Evolutionary conservation across 30 jellyfish, hydroid and myxozoan species (phyloP).

Genomic region (Turritopsis dohrnii): DNA sequence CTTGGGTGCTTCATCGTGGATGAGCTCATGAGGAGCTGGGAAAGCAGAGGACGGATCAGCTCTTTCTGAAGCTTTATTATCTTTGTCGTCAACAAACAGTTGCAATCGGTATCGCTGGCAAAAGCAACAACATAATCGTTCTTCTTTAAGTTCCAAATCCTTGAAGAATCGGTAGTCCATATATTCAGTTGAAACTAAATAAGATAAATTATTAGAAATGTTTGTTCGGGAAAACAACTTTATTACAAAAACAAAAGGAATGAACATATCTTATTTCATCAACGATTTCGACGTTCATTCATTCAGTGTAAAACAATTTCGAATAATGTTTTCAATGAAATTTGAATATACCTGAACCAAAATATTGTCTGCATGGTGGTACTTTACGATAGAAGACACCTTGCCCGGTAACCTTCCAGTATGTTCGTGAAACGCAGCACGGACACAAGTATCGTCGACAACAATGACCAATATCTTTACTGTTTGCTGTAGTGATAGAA

Average conservation of each 20-base stretch:
- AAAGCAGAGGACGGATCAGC: slow-evolving; percentile 60
- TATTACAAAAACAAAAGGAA: neutral
- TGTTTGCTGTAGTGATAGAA: slow-evolving; percentile 48
- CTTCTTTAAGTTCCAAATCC: slow-evolving; percentile 88
- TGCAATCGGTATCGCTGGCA: slow-evolving; percentile 74
- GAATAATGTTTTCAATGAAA: neutral
- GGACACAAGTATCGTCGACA: slow-evolving; percentile 64
- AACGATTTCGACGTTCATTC: no score
- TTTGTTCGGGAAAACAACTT: neutral
- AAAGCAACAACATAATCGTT: slow-evolving; percentile 78
- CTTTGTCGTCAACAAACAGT: slow-evolving; percentile 92
- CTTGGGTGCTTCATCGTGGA: slow-evolving; percentile 91
- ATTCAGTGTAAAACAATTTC: no score
- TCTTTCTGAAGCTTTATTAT: slow-evolving; percentile 72
- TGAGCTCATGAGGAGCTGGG: slow-evolving; percentile 79
- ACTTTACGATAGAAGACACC: slow-evolving; percentile 96
- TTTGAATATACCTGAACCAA: slow-evolving; percentile 77
- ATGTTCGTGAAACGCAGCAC: slow-evolving; percentile 85
- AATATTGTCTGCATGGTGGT: slow-evolving; percentile 80
- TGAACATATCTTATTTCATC: neutral
- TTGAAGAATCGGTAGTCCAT: slow-evolving; percentile 98
- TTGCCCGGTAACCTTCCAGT: slow-evolving; percentile 98
- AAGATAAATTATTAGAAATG: neutral
- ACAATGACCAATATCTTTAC: slow-evolving; percentile 76
- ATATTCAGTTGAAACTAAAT: slow-evolving; percentile 91